Evolutionary conservation across 2,113 vertebrate species (phyloP), one percentile per base, ranked within the genome.

Genomic region (Heterotis niloticus): DNA sequence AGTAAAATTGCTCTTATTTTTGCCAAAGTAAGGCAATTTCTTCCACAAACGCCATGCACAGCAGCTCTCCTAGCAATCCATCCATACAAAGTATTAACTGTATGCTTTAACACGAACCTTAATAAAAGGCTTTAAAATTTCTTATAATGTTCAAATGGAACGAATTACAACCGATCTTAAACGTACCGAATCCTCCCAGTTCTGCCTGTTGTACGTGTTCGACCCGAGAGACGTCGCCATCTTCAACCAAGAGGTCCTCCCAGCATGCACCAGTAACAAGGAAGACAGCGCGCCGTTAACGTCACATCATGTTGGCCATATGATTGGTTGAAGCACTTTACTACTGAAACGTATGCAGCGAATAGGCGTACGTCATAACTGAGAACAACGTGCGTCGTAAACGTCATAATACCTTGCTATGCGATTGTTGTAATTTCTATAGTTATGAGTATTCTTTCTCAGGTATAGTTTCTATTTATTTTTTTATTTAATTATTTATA

Each of bases 201-300:
- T 98, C 90, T 99, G 97, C 88, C 97, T 95, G 87, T 99, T 99
- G 85, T 99, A 99, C 0, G 96, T 98, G 90, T 99, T 99, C 56
- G 96, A 95, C 28, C 96, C 96, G 52, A 98, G 89, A 57, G 97
- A 99, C 54, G 96, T 99, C 89, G 96, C 96, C 97, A 99, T 99
- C 90, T 94, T 92, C 83, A 69, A 56, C 10, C 52, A 12, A 51
- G 69, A 72, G 68, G 17, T 14, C 13, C 29, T 78, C 70, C 78
- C 17, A 70, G 57, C 59, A 82, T 82, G 56, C 75, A 23, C 59
- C 66, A 57, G 69, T 24, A 44, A 59, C 28, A 9, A 7, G 20
- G 67, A 10, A 14, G 2, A 14, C 57, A 75, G 74, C 62, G 57
- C 7, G 54, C 23, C 3, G 2, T 10, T 20, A 66, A 44, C 74